Evolutionary conservation across 2,113 vertebrate species (phyloP).

Genomic region (Aleadryas rufinucha): DNA sequence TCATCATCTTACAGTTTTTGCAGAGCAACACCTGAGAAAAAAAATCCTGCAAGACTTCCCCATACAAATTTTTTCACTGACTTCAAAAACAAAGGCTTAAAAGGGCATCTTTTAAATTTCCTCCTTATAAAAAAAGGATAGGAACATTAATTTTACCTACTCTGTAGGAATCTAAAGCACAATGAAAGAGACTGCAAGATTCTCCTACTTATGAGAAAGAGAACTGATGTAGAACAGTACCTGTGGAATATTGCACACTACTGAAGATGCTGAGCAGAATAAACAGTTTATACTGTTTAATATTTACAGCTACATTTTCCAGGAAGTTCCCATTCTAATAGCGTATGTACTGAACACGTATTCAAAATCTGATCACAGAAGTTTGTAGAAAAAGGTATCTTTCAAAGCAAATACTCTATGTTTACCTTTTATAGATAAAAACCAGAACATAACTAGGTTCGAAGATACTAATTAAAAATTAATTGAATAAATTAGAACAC

Average conservation of each 20-base stretch:
- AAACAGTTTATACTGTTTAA: background rate
- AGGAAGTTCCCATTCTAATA: background rate
- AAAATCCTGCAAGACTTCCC: background rate
- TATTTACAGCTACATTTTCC: background rate
- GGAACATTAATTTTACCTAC: background rate
- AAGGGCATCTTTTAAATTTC: background rate
- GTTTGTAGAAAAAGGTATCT: background rate
- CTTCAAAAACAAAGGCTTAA: background rate
- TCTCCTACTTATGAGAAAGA: background rate
- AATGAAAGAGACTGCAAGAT: background rate
- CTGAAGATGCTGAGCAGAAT: background rate
- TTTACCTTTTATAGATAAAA: background rate
- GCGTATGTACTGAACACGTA: background rate
- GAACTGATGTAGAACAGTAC: background rate
- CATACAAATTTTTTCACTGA: background rate
- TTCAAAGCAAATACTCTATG: background rate
- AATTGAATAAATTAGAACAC: background rate
- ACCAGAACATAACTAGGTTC: fast-evolving
- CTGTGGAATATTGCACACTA: background rate
- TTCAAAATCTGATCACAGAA: background rate
- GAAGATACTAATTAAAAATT: background rate
- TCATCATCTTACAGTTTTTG: background rate
- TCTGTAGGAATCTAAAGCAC: background rate
- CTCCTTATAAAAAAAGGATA: background rate
- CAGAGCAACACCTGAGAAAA: background rate